These are phyloP conservation scores for Apis laboriosa DNA, from an alignment of 1,140 invertebrate species.

Conservation along the genomic window DNA sequence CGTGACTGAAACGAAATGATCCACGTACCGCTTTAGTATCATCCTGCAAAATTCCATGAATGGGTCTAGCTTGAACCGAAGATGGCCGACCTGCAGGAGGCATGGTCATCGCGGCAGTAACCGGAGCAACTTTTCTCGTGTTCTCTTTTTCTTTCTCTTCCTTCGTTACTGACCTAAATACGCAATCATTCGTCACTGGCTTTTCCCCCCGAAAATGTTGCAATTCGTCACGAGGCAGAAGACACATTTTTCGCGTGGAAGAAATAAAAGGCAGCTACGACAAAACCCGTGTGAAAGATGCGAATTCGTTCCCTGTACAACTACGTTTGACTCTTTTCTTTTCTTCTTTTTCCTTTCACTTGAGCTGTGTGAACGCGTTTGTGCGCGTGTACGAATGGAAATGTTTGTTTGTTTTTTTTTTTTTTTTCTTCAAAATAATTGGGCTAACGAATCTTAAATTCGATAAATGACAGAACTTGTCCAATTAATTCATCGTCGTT, in stretches of 20 bases:
- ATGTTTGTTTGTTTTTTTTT: not conserved
- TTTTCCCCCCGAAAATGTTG: not conserved
- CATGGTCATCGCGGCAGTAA: slow-evolving; percentile 67
- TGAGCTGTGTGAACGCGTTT: no score
- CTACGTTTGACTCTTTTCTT: slow-evolving; percentile 26
- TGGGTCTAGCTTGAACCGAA: slow-evolving; percentile 76
- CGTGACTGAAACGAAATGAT: no score
- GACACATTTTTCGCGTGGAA: slow-evolving; percentile 38
- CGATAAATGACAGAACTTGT: not conserved
- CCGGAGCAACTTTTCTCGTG: slow-evolving; percentile 85
- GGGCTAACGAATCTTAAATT: not conserved
- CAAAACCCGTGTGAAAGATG: slow-evolving; percentile 42
- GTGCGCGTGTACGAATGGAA: not conserved
- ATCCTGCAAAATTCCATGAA: slow-evolving; percentile 74
- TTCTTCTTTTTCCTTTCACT: not conserved
- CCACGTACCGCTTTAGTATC: slow-evolving; percentile 72
- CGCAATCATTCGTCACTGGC: slow-evolving; percentile 22
- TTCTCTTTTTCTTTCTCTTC: slow-evolving; percentile 94
- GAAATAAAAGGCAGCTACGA: slow-evolving; percentile 69
- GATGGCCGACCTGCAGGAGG: slow-evolving; percentile 77
- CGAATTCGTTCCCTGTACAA: slow-evolving; percentile 7
- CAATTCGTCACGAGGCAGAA: not conserved
- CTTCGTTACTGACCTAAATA: slow-evolving; percentile 87
- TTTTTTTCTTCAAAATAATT: not conserved
- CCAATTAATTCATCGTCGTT: no score